Evolutionary conservation across 1,140 invertebrate genomes (phyloP).

Genomic region (Megalopta genalis): DNA sequence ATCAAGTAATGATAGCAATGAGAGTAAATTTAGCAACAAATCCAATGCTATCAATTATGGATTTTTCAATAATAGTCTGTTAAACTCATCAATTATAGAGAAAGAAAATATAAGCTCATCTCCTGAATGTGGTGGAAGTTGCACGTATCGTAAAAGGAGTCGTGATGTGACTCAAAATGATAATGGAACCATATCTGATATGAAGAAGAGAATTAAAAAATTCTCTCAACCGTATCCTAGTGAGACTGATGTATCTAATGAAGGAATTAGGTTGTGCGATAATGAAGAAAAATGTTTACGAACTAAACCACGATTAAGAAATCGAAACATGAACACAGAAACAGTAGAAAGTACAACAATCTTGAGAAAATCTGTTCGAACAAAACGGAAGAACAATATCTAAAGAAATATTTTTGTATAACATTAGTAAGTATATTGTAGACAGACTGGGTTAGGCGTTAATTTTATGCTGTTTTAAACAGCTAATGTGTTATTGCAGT

Average conservation of each 20-base stretch:
- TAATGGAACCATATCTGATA: constrained; percentile 26
- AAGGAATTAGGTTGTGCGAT: not conserved
- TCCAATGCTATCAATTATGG: not conserved
- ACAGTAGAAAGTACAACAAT: not conserved
- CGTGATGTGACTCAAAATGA: constrained; percentile 36
- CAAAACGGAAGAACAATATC: constrained; percentile 9
- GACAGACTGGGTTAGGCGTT: not conserved
- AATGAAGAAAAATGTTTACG: not conserved
- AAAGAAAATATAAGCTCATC: constrained; percentile 45
- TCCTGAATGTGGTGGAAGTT: constrained; percentile 23
- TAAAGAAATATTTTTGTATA: constrained; percentile 1
- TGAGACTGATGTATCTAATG: constrained; percentile 25
- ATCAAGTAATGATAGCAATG: constrained; percentile 24
- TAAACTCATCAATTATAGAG: constrained; percentile 9
- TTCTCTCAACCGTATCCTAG: not conserved
- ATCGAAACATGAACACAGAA: not conserved
- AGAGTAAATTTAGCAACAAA: constrained; percentile 16
- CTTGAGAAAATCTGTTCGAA: constrained; percentile 24
- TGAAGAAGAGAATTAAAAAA: constrained; percentile 35
- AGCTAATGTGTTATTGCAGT: not conserved
- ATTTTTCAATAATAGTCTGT: not conserved
- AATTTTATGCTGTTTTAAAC: constrained; percentile 10
- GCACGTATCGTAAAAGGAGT: constrained; percentile 58
- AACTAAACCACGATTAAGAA: constrained; percentile 21
- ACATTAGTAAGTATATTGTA: not conserved